Evolutionary conservation across 2,888 invertebrate species (phyloP), one percentile per base, ranked within the genome.

Genomic region (Nymphalis c-album): DNA sequence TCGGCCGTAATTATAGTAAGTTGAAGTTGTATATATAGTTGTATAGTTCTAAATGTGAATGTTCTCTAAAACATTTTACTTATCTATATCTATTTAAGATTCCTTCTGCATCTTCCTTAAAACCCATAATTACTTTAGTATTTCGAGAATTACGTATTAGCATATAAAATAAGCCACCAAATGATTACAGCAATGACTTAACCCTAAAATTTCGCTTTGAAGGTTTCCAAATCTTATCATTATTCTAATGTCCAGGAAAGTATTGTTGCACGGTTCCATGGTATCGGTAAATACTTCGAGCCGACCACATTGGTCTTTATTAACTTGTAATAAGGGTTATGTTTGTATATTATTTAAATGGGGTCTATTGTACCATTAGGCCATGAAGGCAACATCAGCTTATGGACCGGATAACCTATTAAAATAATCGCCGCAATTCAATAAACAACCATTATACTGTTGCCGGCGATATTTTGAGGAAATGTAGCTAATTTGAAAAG

Each of bases 401-500:
- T 64, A 63, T 67, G 67, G 69, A 69, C 71, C 71, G 71, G 71
- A 71, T 71, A 69, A 90, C 83, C 86, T 88, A 90, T 91, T 91
- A 91, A 90, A 90, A 87, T 91, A 91, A 90, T 90, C 79, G 85
- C 76, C 80, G 84, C 84, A 84, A 87, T 90, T 88, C 89, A 90
- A 88, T 90, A 88, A 90, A 84, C 86, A 84, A 77, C 78, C 85
- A 83, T 87, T 86, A 86, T 83, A 78, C 80, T 80, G 81, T 80
- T 79, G 80, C 78, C 76, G 73, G 76, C 72, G 76, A 77, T 79
- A 77, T 81, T 82, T 83, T 80, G 78, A 74, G 63, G 71, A 71
- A 74, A 74, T 75, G 58, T 73, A 71, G 63, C 6, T 57, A 20
- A 65, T 59, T 47, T 47, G 17, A 69, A 7, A 18, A 17, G 63